Conservation (phyloP, 2,797 vertebrate species). For the Syngnathus rostellatus region DNA sequence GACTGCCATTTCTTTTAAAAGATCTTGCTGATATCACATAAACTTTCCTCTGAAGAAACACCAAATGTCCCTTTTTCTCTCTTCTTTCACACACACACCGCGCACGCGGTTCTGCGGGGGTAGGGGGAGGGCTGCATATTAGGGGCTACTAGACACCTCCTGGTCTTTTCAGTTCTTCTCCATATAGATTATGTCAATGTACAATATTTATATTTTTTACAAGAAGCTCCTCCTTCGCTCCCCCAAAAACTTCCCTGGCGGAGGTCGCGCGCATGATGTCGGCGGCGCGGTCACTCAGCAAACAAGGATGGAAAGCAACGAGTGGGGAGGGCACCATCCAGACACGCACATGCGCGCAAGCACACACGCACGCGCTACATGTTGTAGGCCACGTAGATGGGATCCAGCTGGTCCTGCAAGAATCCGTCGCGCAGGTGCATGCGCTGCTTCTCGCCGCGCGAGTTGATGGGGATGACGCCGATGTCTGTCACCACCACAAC, state of each 20-base stretch:
- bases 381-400: constrained; percentile 97
- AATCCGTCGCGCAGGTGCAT: constrained; percentile 99
- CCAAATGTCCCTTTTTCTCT: not conserved
- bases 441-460: constrained; percentile 96
- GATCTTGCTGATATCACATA: not conserved
- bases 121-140: constrained; percentile 64
- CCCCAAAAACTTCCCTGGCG: constrained; percentile 48
- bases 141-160: constrained; percentile 59
- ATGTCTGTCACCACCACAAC: constrained; percentile 98
- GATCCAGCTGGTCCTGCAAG: constrained; percentile 96
- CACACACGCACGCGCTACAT: constrained; percentile 83
- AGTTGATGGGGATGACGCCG: constrained; percentile 99
- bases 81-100: not conserved
- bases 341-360: constrained; percentile 19
- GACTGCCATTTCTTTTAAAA: too few relatives aligned
- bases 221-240: constrained; percentile 48
- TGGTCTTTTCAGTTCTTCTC: constrained; percentile 57
- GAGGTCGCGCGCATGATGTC: constrained; percentile 29
- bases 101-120: constrained; percentile 33
- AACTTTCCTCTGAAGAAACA: constrained; percentile 21
- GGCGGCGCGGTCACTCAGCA: constrained; percentile 11
- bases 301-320: constrained; percentile 37
- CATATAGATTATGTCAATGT: constrained; percentile 73
- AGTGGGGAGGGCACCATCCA: constrained; percentile 30
- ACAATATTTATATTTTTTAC: constrained; percentile 72